Evolutionary conservation across 2,797 vertebrate species (phyloP).

Genomic region (Threskiornis aethiopicus): DNA sequence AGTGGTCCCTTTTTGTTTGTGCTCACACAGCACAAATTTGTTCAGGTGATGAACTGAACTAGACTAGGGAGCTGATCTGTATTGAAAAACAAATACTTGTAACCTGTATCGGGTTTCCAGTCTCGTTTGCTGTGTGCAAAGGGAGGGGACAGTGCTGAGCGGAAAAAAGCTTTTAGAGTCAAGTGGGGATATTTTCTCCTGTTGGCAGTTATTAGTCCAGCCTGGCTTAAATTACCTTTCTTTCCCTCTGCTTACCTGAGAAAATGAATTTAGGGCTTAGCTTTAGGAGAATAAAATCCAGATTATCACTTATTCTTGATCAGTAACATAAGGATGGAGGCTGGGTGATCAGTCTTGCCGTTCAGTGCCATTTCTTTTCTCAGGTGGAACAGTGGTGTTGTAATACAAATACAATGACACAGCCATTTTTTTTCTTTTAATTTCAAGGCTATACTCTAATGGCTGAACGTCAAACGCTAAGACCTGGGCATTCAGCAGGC

Average conservation of each 20-base stretch:
- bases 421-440: not conserved
- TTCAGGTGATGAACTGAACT: not conserved
- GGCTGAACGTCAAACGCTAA: conserved; percentile 42
- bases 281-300: not conserved
- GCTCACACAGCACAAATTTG: not conserved
- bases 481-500: not conserved
- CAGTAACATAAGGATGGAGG: not conserved
- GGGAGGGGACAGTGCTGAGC: not conserved
- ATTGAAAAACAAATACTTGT: not conserved
- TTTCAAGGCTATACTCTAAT: conserved; percentile 32
- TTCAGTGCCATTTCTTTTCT: not conserved
- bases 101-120: not conserved
- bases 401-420: not conserved
- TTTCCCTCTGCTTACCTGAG: not conserved
- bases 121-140: not conserved
- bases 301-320: not conserved
- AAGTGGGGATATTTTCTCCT: not conserved
- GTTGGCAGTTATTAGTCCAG: not conserved
- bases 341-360: not conserved
- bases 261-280: not conserved
- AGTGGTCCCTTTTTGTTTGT: not conserved
- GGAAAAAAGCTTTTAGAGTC: not conserved
- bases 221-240: not conserved
- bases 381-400: not conserved
- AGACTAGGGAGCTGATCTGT: not conserved